Conservation (phyloP, 2,113 vertebrate species). For the Chloropsis hardwickii region DNA sequence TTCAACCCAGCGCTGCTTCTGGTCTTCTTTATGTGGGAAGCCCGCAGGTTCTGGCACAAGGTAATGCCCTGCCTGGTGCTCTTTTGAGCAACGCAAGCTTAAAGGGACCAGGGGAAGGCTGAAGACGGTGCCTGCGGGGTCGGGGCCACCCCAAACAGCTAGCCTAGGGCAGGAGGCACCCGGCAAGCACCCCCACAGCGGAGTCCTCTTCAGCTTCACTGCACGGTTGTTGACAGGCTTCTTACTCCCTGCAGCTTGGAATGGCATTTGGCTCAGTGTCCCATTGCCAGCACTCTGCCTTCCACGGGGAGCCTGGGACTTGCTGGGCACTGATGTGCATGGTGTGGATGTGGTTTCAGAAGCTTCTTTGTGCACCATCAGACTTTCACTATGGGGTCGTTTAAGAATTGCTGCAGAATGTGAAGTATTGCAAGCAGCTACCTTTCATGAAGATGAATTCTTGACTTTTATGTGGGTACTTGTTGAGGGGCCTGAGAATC, state of each 20-base stretch:
- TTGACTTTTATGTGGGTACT: constrained; percentile 72
- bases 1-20: too few species aligned
- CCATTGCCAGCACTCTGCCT: not conserved
- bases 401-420: not conserved
- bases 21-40: too few species aligned
- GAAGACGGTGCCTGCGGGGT: too few species aligned
- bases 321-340: not conserved
- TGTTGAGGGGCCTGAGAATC: constrained; percentile 72
- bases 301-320: not conserved
- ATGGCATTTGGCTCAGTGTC: not conserved
- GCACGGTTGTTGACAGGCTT: not conserved
- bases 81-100: too few species aligned
- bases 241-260: not conserved
- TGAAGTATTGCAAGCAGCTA: not conserved
- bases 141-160: too few species aligned
- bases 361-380: not conserved
- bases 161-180: too few species aligned
- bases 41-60: too few species aligned
- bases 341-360: not conserved
- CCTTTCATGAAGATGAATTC: constrained; percentile 64
- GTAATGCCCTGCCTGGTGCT: too few species aligned
- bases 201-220: constrained; percentile 70
- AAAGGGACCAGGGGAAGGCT: too few species aligned
- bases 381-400: not conserved
- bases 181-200: too few species aligned